Conservation (phyloP, 2,888 invertebrate genomes). For the Strigamia transsilvanica region DNA sequence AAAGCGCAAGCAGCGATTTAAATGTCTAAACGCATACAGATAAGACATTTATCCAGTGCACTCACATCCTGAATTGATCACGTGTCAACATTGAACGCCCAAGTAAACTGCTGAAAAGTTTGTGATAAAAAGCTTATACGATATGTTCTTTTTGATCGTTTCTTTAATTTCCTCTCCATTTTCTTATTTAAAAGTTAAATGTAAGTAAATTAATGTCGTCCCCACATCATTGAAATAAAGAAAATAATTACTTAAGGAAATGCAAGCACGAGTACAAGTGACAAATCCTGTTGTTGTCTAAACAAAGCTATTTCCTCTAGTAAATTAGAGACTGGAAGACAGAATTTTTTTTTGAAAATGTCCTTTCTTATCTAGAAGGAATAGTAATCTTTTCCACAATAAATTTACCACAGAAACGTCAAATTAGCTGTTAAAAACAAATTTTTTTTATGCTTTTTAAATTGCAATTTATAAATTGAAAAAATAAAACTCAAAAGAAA, state of each 20-base stretch:
- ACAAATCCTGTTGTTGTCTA: slow-evolving; percentile 21
- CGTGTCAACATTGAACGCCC: not conserved
- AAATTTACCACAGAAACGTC: not conserved
- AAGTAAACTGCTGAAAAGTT: not conserved
- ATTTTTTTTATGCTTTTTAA: not conserved
- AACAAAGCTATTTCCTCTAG: not conserved
- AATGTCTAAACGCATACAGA: not conserved
- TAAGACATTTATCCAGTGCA: slow-evolving; percentile 7
- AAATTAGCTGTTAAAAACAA: not conserved
- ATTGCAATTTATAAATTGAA: not conserved
- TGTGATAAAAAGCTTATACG: too few species aligned
- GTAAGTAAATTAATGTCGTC: not conserved
- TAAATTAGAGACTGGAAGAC: not conserved
- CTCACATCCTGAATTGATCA: not conserved
- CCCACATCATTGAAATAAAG: not conserved
- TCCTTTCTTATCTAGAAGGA: not conserved
- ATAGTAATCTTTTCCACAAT: not conserved
- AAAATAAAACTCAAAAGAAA: not conserved
- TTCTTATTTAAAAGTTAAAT: not conserved
- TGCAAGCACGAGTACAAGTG: not conserved
- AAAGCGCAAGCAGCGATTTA: not conserved
- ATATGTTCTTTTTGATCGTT: not conserved
- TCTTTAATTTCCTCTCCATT: not conserved
- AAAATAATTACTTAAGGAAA: not conserved
- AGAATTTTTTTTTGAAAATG: not conserved